Base-by-base conservation (phyloP, 2,113 vertebrate species). In the Galemys pyrenaicus region DNA sequence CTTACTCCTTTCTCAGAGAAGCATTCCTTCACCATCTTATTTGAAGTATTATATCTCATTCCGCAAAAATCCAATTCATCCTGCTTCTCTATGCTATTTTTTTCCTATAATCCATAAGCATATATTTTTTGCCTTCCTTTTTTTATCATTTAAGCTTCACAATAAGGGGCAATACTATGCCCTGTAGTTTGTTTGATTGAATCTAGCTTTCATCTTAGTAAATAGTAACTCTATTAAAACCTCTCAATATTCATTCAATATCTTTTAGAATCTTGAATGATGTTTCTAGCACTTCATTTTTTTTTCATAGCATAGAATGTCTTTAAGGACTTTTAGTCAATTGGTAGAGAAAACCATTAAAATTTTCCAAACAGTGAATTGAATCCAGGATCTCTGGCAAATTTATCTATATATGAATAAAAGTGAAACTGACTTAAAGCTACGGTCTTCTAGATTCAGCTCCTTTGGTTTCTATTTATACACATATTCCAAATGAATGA, bases 141-240 rank as follows among this genome's bases (percentile, higher is more conserved):
- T 62, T 68, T 70, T n/a, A 62, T 37, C 74, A 64, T 22, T 30
- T 78, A 64, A 95, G 1, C n/a, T 83, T 83, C 35, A 19, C 15
- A 5, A 56, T 73, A 67, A 12, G 1, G 2, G 1, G 8, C 37
- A 85, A 26, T 10, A 35, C 1, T 0, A 26, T 17, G 4, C 1
- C 24, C 88, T 84, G 32, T 54, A 56, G 24, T 30, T 81, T 35
- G 19, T 3, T 19, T 58, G 13, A 3, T 20, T 30, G 49, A 15
- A 51, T 51, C 16, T 16, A 35, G 2, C 13, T 17, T 30, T 87
- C 37, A 26, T 39, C 5, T 84, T 73, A 32, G 19, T 49, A 78
- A 71, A 32, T 24, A 87, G n/a, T 12, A 56, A 49, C 11, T 37
- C 51, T 67, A 16, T 13, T 49, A 30, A 89, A 39, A 56, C n/a